Evolutionary conservation across 2,888 invertebrate species (phyloP), one percentile per base, ranked within the genome.

Genomic region (Mellilla xanthometata): DNA sequence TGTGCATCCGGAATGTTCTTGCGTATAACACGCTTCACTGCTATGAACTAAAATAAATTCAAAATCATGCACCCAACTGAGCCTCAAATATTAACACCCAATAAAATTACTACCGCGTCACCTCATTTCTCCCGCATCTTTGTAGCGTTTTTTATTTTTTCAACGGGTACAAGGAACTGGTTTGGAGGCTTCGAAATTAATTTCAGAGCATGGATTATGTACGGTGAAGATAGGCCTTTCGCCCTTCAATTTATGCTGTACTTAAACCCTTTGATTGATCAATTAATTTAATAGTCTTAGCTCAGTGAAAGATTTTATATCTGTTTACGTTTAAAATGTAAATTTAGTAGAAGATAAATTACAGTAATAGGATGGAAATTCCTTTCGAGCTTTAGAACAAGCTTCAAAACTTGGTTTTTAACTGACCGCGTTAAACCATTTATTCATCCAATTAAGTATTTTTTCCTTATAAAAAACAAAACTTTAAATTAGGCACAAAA

Each of bases 151-250:
- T 41, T 38, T 30, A 15, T 48, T 34, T 29, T 34, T 39, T 53
- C 42, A 43, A 56, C 43, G 2, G 28, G 12, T 45, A 35, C 27
- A 28, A 41, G 34, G 43, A 67, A 62, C 65, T 52, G 61, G 68
- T 65, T 68, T 63, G 64, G 63, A 38, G 24, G 33, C 38, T 65
- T 69, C 55, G 56, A 72, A 67, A 65, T 66, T 71, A 68, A 71
- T 74, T 72, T 76, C 63, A 59, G 67, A 68, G 62, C 58, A 58
- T 52, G 61, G 67, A 74, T 68, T 74, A 71, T 68, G 62, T 62
- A 68, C 54, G 70, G 63, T 62, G 56, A 41, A 49, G 60, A 66
- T 67, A 65, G 60, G 64, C 65, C 68, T 63, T 69, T 66, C 69
- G 66, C 64, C 67, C 68, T 68, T 62, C 49, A 42, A 51, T 49